Conservation (phyloP, 1,140 invertebrate genomes). For the Himalopsyche phryganea region DNA sequence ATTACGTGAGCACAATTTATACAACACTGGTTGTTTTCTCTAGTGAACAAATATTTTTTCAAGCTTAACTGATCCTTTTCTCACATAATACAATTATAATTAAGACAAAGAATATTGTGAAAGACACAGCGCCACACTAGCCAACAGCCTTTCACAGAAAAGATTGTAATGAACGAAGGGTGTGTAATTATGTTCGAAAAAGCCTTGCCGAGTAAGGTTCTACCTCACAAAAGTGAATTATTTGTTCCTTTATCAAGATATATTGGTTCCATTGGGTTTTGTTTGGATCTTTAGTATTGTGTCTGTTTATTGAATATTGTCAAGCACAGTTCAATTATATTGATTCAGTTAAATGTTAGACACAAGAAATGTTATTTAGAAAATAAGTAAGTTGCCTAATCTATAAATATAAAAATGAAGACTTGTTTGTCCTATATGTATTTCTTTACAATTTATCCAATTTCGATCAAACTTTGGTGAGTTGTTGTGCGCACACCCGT, state of each 20-base stretch:
- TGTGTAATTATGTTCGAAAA: slow-evolving; percentile 24
- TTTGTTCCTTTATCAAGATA: slow-evolving; percentile 21
- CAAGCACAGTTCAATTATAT: background rate
- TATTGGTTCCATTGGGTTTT: slow-evolving; percentile 10
- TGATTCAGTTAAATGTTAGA: too few relatives aligned
- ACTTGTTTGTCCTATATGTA: too few relatives aligned
- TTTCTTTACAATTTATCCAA: too few relatives aligned
- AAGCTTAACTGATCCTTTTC: slow-evolving; percentile 10
- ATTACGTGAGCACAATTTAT: too few relatives aligned
- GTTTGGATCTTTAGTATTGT: background rate
- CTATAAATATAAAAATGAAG: too few relatives aligned
- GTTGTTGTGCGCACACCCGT: too few relatives aligned
- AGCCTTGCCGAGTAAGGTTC: slow-evolving; percentile 13
- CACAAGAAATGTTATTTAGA: too few relatives aligned
- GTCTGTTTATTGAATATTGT: slow-evolving; percentile 5
- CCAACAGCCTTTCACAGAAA: slow-evolving; percentile 26
- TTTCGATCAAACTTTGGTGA: too few relatives aligned
- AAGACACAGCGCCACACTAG: slow-evolving; percentile 4
- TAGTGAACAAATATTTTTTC: too few relatives aligned
- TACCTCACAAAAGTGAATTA: slow-evolving; percentile 23
- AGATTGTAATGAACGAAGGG: slow-evolving; percentile 19
- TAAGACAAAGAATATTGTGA: slow-evolving; percentile 33
- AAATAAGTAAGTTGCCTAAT: too few relatives aligned
- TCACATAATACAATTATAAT: slow-evolving; percentile 33
- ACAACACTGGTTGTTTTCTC: too few relatives aligned